Base-by-base conservation (phyloP, 2,113 vertebrate genomes). In the Tympanuchus pallidicinctus region DNA sequence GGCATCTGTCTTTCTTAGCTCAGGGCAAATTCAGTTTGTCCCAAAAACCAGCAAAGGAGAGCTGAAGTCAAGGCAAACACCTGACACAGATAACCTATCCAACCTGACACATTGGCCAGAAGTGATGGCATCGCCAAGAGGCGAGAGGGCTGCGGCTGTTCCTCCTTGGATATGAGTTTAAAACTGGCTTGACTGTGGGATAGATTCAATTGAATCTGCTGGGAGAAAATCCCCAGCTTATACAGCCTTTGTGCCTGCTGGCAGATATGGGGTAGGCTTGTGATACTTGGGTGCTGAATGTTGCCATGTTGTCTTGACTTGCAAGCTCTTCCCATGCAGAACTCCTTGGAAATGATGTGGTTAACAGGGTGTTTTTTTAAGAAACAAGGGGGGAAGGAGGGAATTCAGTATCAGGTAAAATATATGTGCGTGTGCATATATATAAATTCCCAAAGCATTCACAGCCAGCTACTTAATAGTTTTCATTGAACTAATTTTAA, bases 401-500 rank as follows among this genome's bases (percentile, higher is more conserved):
- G 67, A 91, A 97, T 92, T 96, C 85, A 95, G 79, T 94, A 97
- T 97, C 89, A 96, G 94, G 85, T 92, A 93, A 74, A 91, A 86
- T 56, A 38, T 89, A 2, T 94, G 57, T 47, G 28, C 79, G 88
- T 88, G 36, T 88, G 36, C 89, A 27, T 96, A 38, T 88, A 81
- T 96, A 97, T 88, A 96, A 97, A 97, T 95, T 96, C 86, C 94
- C n/a, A 61, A 96, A 92, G 89, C 91, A 83, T 97, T 97, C 89
- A 84, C 92, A 48, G 96, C 96, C 95, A 97, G 92, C 93, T 96
- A 85, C 94, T 98, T 98, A 97, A 97, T 96, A 96, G 94, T 95
- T 97, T 97, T 98, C 96, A 97, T 95, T 97, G 96, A 97, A 97
- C 98, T 97, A 97, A 97, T 98, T 98, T 97, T 90, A 97, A 98